These are phyloP conservation scores for Drosophila subpulchrella DNA, from an alignment of 1,140 invertebrate genomes.

Conservation along the genomic window DNA sequence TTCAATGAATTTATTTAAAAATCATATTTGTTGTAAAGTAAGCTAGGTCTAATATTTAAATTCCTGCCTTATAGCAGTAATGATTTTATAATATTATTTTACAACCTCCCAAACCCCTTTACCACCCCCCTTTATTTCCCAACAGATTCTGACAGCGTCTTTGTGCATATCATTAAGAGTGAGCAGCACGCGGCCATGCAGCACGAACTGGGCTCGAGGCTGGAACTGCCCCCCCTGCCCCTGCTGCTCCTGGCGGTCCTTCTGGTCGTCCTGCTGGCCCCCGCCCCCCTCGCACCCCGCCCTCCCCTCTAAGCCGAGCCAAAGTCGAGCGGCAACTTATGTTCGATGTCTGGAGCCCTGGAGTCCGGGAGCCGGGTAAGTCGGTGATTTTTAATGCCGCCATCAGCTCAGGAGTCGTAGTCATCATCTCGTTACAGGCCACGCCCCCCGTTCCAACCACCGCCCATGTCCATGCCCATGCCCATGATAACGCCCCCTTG, in stretches of 20 bases:
- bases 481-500: slow-evolving; percentile 12
- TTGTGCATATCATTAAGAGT: slow-evolving; percentile 86
- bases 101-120: not conserved
- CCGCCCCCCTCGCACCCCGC: slow-evolving; percentile 4
- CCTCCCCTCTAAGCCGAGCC: slow-evolving; percentile 21
- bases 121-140: slow-evolving; percentile 3
- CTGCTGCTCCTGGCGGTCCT: slow-evolving; percentile 57
- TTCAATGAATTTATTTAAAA: not conserved
- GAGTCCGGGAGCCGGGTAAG: slow-evolving; percentile 30
- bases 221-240: slow-evolving; percentile 64
- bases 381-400: slow-evolving; percentile 56
- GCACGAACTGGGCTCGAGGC: slow-evolving; percentile 78
- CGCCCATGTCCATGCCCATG: slow-evolving; percentile 13
- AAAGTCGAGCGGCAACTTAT: slow-evolving; percentile 67
- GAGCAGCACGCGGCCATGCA: slow-evolving; percentile 89
- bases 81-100: not conserved
- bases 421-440: slow-evolving; percentile 46
- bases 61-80: not conserved
- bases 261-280: slow-evolving; percentile 29
- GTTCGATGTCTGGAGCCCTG: slow-evolving; percentile 61
- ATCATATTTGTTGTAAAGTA: not conserved
- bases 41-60: not conserved
- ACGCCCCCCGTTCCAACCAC: slow-evolving; percentile 13
- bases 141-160: slow-evolving; percentile 85
- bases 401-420: slow-evolving; percentile 44